These are phyloP conservation scores for Hydroisotoma schaefferi DNA, from an alignment of 2,888 invertebrate genomes.

Conservation along the genomic window DNA sequence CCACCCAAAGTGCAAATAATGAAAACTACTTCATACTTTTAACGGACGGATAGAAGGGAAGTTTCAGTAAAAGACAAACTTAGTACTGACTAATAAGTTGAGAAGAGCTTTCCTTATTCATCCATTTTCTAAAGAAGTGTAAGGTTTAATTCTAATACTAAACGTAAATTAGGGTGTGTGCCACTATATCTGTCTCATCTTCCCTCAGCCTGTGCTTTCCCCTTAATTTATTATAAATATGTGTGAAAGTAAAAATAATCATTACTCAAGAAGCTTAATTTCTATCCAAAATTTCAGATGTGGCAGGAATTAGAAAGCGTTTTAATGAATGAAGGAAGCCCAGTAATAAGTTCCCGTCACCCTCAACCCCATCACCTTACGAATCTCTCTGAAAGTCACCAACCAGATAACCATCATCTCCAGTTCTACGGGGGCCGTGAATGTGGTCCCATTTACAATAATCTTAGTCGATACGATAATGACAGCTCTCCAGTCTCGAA, in stretches of 20 bases:
- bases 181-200: too few relatives aligned
- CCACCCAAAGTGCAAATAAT: slow-evolving; percentile 14
- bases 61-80: too few relatives aligned
- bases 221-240: too few relatives aligned
- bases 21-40: slow-evolving; percentile 8
- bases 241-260: too few relatives aligned
- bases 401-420: slow-evolving; percentile 14
- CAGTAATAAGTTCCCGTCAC: slow-evolving; percentile 27
- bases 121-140: too few relatives aligned
- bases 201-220: too few relatives aligned
- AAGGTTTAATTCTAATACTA: too few relatives aligned
- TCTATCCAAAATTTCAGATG: too few relatives aligned
- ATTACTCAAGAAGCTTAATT: too few relatives aligned
- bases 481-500: slow-evolving; percentile 14
- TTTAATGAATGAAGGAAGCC: slow-evolving; percentile 46
- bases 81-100: too few relatives aligned
- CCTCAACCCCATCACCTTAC: slow-evolving; percentile 9
- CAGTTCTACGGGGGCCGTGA: not conserved
- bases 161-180: too few relatives aligned
- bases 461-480: not conserved
- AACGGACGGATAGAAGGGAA: not conserved
- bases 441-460: slow-evolving; percentile 11
- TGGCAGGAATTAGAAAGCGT: slow-evolving; percentile 48
- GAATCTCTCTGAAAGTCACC: slow-evolving; percentile 19
- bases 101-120: too few relatives aligned